Evolutionary conservation across 2,888 invertebrate genomes (phyloP).

Genomic region (Pardosa pseudoannulata): DNA sequence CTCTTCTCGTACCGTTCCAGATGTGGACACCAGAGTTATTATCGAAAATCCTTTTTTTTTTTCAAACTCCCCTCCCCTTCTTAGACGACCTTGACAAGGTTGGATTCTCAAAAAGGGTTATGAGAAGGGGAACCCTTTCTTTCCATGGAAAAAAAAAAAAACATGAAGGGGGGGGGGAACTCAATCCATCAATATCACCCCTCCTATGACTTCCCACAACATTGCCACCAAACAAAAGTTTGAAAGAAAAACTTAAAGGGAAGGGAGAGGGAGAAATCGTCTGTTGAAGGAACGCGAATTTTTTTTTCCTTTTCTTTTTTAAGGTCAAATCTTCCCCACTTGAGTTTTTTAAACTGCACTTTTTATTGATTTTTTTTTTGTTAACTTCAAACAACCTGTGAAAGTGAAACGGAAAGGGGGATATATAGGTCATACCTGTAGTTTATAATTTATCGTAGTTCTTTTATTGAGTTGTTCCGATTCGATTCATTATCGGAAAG

Average conservation of each 20-base stretch:
- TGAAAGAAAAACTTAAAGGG: not conserved
- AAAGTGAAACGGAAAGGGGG: conserved; percentile 23
- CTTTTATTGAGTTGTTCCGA: too few species aligned
- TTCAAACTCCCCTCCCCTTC: conserved; percentile 1
- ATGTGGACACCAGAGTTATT: not conserved
- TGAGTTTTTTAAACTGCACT: not conserved
- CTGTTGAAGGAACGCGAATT: not conserved
- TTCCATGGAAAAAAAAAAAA: too few species aligned
- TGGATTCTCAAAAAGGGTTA: not conserved
- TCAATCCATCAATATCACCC: conserved; percentile 66
- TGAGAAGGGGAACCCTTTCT: conserved; percentile 26
- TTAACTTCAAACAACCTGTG: conserved; percentile 44
- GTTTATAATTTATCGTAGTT: not conserved
- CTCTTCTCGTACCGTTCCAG: not conserved
- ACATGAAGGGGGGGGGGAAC: conserved; percentile 27
- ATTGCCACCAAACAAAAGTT: conserved; percentile 31
- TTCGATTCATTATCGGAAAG: too few species aligned
- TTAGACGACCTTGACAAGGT: conserved; percentile 45
- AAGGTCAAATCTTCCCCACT: conserved; percentile 11
- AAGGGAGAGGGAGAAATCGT: conserved; percentile 23
- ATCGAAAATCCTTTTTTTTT: not conserved
- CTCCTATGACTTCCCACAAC: conserved; percentile 70
- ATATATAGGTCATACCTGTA: conserved; percentile 25
- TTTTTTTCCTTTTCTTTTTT: conserved; percentile 1
- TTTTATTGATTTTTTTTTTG: conserved; percentile 24